Evolutionary conservation across 2,888 invertebrate genomes (phyloP).

Genomic region (Polydrusus cervinus): DNA sequence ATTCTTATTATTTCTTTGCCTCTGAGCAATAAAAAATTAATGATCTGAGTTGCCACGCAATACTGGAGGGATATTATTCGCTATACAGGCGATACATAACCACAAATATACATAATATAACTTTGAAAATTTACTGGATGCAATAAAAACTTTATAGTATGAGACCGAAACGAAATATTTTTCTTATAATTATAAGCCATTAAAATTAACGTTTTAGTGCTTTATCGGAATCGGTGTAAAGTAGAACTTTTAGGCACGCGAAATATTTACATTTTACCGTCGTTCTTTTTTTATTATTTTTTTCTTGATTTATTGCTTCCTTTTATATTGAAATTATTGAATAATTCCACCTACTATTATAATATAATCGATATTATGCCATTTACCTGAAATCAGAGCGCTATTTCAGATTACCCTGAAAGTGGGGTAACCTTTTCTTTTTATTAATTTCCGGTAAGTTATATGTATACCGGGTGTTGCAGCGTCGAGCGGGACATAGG

Average conservation of each 20-base stretch:
- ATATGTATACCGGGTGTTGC: too few species aligned
- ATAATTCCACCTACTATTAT: not conserved
- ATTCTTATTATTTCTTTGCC: not conserved
- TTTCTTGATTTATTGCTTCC: slow-evolving; percentile 6
- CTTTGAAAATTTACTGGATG: slow-evolving; percentile 41
- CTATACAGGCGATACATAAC: not conserved
- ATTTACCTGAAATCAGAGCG: not conserved
- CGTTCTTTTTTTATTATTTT: slow-evolving; percentile 17
- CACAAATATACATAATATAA: slow-evolving; percentile 32
- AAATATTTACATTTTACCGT: slow-evolving; percentile 32
- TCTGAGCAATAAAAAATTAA: slow-evolving; percentile 11
- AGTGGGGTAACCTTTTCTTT: too few species aligned
- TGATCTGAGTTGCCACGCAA: slow-evolving; percentile 16
- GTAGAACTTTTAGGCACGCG: slow-evolving; percentile 22
- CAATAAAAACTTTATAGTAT: slow-evolving; percentile 44
- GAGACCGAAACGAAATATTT: slow-evolving; percentile 33
- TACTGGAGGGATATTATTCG: not conserved
- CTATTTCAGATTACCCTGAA: not conserved
- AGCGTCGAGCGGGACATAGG: too few species aligned
- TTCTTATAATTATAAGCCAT: slow-evolving; percentile 36
- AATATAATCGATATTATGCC: too few species aligned
- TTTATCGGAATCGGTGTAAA: slow-evolving; percentile 37
- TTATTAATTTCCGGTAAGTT: too few species aligned
- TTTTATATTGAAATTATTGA: slow-evolving; percentile 11
- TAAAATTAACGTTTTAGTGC: slow-evolving; percentile 36